phyloP scores from a whole-genome alignment of 2,113 vertebrate genomes.

The Zosterops pallidus region DNA sequence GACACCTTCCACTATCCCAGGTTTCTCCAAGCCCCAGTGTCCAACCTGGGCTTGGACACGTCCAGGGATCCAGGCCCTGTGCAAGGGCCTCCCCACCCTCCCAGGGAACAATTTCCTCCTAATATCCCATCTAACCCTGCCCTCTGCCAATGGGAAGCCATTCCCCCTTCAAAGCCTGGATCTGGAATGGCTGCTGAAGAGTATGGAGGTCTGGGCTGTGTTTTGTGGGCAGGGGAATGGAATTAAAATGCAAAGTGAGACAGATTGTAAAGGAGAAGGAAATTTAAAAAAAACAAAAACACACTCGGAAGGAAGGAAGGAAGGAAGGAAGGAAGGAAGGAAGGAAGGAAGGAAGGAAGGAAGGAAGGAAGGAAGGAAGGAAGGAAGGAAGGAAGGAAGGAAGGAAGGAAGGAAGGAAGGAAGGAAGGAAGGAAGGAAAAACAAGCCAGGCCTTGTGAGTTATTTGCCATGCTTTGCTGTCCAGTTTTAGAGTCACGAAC shows the following conservation, averaged over 20 bases:
- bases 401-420: neutral
- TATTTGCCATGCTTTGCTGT: neutral
- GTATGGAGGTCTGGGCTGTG: neutral
- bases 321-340: too few species aligned
- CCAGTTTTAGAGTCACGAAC: neutral
- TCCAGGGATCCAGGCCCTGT: neutral
- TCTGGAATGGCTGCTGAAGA: neutral
- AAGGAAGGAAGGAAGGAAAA: neutral
- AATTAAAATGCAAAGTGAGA: neutral
- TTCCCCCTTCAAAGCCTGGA: neutral
- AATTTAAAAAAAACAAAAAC: neutral
- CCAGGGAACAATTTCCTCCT: accelerated
- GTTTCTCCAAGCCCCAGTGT: accelerated
- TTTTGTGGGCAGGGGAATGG: neutral
- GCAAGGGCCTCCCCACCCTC: neutral
- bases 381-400: too few species aligned
- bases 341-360: too few species aligned
- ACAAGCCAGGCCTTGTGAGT: neutral
- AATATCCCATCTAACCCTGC: neutral
- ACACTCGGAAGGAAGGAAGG: too few species aligned
- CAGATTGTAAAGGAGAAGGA: neutral
- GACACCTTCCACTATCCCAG: accelerated
- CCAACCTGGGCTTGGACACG: neutral
- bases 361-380: too few species aligned
- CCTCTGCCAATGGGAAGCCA: neutral